Percentiles rank a stretch among this genome's conserved stretches.
Conservation (phyloP, 2,888 invertebrate species). For the Hydropsyche betteni region DNA sequence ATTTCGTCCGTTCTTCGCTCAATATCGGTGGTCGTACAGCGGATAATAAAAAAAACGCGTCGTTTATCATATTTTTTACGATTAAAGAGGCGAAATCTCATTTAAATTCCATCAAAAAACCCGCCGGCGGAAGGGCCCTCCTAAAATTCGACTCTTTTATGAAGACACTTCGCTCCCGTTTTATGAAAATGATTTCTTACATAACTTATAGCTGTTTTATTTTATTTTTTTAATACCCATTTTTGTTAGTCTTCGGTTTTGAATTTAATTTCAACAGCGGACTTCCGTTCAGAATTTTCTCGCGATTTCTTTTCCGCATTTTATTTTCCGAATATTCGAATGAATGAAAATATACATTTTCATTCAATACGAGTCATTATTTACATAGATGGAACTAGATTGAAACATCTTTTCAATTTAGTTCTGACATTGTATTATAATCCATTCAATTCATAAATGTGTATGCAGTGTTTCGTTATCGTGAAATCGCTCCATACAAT, state of each 20-base stretch:
- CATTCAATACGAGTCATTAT: too few species aligned
- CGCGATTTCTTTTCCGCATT: too few species aligned
- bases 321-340: too few species aligned
- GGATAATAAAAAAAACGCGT: conserved; percentile 33
- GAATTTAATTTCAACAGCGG: not conserved
- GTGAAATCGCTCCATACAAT: too few species aligned
- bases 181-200: conserved; percentile 39
- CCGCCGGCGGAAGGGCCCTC: conserved; percentile 28
- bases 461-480: too few species aligned
- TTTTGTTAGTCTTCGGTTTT: not conserved
- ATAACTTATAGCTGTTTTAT: not conserved
- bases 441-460: too few species aligned
- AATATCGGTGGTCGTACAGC: conserved; percentile 27
- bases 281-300: not conserved
- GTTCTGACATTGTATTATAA: too few species aligned
- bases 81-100: conserved; percentile 42
- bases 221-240: not conserved
- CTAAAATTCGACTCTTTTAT: conserved; percentile 41
- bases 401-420: too few species aligned
- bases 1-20: conserved; percentile 22
- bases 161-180: conserved; percentile 41
- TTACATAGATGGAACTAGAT: too few species aligned
- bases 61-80: conserved; percentile 42
- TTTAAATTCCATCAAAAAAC: conserved; percentile 40
- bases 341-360: too few species aligned